Conservation (phyloP, 2,113 vertebrate species). For the Herpailurus yagouaroundi region DNA sequence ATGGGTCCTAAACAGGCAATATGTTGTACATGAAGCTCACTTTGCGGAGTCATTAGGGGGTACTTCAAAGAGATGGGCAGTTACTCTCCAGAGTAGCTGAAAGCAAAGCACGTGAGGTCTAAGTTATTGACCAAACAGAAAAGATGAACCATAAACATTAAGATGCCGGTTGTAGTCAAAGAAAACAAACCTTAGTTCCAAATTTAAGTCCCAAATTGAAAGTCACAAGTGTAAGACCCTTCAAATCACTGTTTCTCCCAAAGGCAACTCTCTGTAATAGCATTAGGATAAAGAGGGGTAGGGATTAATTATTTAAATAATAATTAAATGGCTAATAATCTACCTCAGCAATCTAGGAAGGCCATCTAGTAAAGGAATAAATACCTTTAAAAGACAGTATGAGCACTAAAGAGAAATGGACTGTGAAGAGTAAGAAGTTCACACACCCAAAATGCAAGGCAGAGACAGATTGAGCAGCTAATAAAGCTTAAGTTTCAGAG, state of each 20-base stretch:
- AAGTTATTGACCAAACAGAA: not conserved
- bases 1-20: not conserved
- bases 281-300: not conserved
- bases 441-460: not conserved
- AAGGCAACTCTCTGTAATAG: not conserved
- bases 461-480: not conserved
- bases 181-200: not conserved
- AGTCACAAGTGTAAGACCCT: not conserved
- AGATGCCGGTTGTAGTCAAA: not conserved
- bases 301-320: conserved; percentile 33
- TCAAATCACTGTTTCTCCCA: not conserved
- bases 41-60: not conserved
- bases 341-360: not conserved
- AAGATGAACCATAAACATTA: not conserved
- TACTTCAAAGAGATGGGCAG: not conserved
- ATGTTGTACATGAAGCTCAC: not conserved
- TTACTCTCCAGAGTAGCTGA: not conserved
- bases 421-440: not conserved
- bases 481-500: not conserved
- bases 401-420: not conserved
- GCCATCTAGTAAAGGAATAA: not conserved
- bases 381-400: not conserved
- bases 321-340: conserved; percentile 32
- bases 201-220: not conserved
- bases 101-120: not conserved